Percentiles rank a stretch among this genome's conserved stretches.
Conservation (phyloP, 2,888 invertebrate species). For the Chrysolina haemoptera region DNA sequence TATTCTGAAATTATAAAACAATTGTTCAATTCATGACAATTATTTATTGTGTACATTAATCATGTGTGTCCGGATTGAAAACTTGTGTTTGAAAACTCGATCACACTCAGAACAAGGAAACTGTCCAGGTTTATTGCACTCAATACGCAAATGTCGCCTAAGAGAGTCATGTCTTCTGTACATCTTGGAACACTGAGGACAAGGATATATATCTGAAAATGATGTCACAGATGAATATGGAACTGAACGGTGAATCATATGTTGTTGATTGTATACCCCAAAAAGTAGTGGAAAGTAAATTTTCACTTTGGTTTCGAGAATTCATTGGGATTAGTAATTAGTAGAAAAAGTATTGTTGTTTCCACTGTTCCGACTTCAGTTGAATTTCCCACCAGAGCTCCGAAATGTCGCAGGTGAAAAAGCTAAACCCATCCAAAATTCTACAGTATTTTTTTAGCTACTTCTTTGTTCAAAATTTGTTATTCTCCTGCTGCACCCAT, state of each 20-base stretch:
- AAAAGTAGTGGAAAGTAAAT: too few relatives aligned
- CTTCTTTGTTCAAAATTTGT: too few relatives aligned
- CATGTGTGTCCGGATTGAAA: constrained; percentile 30
- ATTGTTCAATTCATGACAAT: not conserved
- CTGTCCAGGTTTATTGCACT: constrained; percentile 39
- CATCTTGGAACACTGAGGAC: constrained; percentile 39
- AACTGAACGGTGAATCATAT: not conserved
- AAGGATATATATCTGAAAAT: constrained; percentile 13
- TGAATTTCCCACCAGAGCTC: too few relatives aligned
- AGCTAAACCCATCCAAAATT: too few relatives aligned
- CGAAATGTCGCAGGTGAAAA: too few relatives aligned
- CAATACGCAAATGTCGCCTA: constrained; percentile 41
- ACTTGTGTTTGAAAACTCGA: constrained; percentile 41
- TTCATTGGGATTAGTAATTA: too few relatives aligned
- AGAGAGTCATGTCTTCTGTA: constrained; percentile 46
- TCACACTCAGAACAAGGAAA: constrained; percentile 33
- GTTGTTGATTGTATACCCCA: not conserved
- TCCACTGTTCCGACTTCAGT: too few relatives aligned
- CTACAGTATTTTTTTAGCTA: too few relatives aligned
- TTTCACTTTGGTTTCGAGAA: too few relatives aligned
- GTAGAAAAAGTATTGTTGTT: too few relatives aligned
- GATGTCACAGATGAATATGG: constrained; percentile 3
- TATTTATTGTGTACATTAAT: constrained; percentile 24
- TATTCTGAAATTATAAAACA: not conserved
- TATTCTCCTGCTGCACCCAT: too few relatives aligned